Base-by-base conservation (phyloP, 2,888 invertebrate species). In the Caenorhabditis uteleia region DNA sequence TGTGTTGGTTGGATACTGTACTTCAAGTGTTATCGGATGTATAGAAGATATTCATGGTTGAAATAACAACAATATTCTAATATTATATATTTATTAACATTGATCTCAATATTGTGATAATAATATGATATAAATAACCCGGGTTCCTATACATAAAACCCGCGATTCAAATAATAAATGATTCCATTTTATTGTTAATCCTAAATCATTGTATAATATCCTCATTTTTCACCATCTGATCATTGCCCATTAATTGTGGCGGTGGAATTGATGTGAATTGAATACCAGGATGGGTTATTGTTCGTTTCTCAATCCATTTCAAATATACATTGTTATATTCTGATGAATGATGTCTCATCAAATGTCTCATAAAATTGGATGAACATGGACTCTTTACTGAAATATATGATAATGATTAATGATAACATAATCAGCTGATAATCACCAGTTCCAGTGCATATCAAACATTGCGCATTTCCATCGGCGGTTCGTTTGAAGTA, bases 311-410 rank as follows among this genome's bases (percentile, higher is more conserved):
- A 6, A 70, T 47, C 75, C 75, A 75, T 51, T 75, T 73, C 40
- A 70, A 31, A 34, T 75, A 75, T 14, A 75, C 75, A 27, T 62
- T 54, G 48, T 75, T 70, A 53, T 75, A 75, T 38, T 75, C 69
- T 18, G 45, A 25, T 5, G 69, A 57, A 43, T 75, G 75, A 34
- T 75, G 75, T n/a, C 75, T 50, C 73, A 73, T 75, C 38, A 75
- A 54, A 56, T 75, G 75, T 3, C 75, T 58, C 75, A 75, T 75
- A 39, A 75, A 75, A 38, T 75, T 75, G 1, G 73, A 73, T 0
- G 75, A 75, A 44, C 75, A 75, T 8, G 75, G 75, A 16, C 60
- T 60, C 39, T 73, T 73, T 7, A 75, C 67, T 67, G 49, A 16
- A 64, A 54, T 16, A 33, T n/a, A 10, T n/a, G 21, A 47, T 12